These are phyloP conservation scores for Periplaneta americana DNA, from an alignment of 1,140 invertebrate genomes.

Conservation along the genomic window DNA sequence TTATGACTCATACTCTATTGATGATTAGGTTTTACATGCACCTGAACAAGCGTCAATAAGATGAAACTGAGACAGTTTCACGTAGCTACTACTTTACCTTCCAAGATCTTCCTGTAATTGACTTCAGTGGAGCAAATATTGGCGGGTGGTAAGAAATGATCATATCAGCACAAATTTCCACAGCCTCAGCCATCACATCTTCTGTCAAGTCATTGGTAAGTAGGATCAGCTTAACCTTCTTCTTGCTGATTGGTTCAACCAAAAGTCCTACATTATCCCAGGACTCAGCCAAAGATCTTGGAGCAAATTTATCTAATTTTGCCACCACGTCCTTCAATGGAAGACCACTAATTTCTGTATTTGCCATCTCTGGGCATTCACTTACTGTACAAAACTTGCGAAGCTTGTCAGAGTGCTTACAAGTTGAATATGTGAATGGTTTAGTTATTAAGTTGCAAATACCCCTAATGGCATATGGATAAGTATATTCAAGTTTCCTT, in stretches of 20 bases:
- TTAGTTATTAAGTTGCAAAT: neutral
- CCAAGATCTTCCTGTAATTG: slow-evolving; percentile 61
- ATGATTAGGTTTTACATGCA: too few relatives aligned
- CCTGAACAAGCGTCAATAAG: too few relatives aligned
- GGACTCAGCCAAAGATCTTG: slow-evolving; percentile 62
- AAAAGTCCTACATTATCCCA: slow-evolving; percentile 97
- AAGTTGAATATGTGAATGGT: neutral
- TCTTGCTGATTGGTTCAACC: slow-evolving; percentile 65
- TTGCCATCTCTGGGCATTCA: neutral
- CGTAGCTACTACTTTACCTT: slow-evolving; percentile 57
- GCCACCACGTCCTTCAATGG: slow-evolving; percentile 52
- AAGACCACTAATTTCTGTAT: slow-evolving; percentile 33
- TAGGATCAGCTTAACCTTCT: slow-evolving; percentile 60
- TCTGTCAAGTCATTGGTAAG: slow-evolving; percentile 95
- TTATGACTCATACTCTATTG: too few relatives aligned
- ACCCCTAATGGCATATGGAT: neutral
- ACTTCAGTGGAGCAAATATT: slow-evolving; percentile 81
- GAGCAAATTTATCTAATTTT: slow-evolving; percentile 63
- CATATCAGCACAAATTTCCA: slow-evolving; percentile 60
- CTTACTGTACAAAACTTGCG: neutral
- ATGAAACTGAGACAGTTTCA: too few relatives aligned
- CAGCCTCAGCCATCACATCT: slow-evolving; percentile 79
- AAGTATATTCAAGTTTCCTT: too few relatives aligned
- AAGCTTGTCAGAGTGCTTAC: neutral
- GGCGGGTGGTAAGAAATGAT: slow-evolving; percentile 96